Evolutionary conservation across 1,140 invertebrate species (phyloP).

Genomic region (Anoplolepis gracilipes): DNA sequence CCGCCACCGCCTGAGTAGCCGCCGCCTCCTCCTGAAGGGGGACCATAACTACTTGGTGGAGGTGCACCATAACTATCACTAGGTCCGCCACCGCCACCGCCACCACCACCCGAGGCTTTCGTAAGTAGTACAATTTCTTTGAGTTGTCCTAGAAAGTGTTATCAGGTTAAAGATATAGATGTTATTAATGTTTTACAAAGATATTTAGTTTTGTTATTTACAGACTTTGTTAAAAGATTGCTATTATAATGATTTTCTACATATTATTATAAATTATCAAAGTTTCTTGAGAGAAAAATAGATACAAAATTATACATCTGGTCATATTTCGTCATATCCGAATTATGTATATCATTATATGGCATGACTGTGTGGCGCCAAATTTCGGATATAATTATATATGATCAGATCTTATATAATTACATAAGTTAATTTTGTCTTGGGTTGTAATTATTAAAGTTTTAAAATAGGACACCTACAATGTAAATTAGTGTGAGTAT

Average conservation of each 20-base stretch:
- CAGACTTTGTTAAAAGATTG: not conserved
- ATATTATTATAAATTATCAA: not conserved
- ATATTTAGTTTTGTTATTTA: constrained; percentile 2
- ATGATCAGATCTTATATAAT: no score
- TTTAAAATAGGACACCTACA: not conserved
- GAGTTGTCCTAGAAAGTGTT: constrained; percentile 66
- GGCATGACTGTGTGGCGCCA: no score
- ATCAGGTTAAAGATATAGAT: not conserved
- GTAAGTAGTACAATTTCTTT: constrained; percentile 83
- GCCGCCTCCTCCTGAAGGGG: constrained; percentile 75
- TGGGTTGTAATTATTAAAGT: not conserved
- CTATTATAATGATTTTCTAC: not conserved
- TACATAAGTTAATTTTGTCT: no score
- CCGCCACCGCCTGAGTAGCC: constrained; percentile 75
- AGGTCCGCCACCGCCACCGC: constrained; percentile 69
- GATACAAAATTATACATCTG: no score
- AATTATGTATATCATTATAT: no score
- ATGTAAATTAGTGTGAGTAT: constrained; percentile 9
- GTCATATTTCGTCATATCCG: no score
- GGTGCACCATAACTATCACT: constrained; percentile 78
- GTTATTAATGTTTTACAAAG: not conserved
- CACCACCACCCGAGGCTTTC: constrained; percentile 75
- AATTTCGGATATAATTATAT: no score
- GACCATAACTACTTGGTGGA: constrained; percentile 74
- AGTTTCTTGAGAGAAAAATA: no score